Evolutionary conservation across 2,113 vertebrate genomes (phyloP), one percentile per base, ranked within the genome.

Genomic region (Oreamnos americanus): DNA sequence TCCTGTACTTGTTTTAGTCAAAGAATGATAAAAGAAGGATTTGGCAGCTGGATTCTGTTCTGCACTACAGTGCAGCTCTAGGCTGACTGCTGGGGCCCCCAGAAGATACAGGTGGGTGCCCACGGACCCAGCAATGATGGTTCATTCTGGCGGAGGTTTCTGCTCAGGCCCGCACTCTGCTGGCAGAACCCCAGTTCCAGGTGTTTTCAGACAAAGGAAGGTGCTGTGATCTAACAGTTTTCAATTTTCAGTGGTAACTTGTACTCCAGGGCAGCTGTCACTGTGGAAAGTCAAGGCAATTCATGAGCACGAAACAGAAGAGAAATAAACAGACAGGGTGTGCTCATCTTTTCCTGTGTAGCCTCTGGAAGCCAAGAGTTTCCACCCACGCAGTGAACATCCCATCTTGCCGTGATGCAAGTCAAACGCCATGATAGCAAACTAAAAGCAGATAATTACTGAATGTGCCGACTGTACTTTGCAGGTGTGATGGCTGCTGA

Each of bases 31-130:
- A 49, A 87, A 86, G 51, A 89, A 91, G 55, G 25, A 67, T 25
- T 30, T 74, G 43, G 13, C 85, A 94, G 62, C 71, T 83, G 17
- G 26, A 93, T 93, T 96, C 79, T 79, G 28, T 93, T 91, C 17
- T 93, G 25, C 19, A 58, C 25, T 7, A n/a, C 43, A 91, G 93
- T 26, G 39, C n/a, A 88, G 57, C 82, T 86, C 79, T 82, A 57
- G 93, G 47, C 53, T 91, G 81, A 30, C 78, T 43, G 7, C 47
- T 58, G 36, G 30, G 19, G n/a, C 51, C n/a, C 21, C 85, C 13
- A 88, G 60, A 85, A 93, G 58, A 55, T 26, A 25, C 47, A 78
- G 87, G 39, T 21, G 74, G 12, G 11, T 23, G 78, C 4, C n/a
- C 17, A 4, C 3, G 17, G 51, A 51, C 7, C 7, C 2, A 11